Conservation (phyloP, 2,797 vertebrate genomes). For the Sebastes trivittatus region DNA sequence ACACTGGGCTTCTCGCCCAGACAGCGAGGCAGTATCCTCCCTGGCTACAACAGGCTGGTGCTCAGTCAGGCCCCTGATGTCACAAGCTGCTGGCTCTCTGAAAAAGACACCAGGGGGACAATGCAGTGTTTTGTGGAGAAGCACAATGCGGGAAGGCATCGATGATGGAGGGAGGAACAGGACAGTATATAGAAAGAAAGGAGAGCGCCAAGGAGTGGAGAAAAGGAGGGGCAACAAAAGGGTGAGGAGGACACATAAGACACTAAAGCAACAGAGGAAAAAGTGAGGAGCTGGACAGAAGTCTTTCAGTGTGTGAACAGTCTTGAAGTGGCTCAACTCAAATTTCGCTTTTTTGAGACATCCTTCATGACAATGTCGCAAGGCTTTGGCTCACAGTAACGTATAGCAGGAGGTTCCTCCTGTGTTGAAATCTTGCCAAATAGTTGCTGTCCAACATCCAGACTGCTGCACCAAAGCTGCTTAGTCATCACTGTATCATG, state of each 20-base stretch:
- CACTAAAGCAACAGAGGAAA: background rate
- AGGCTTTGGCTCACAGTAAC: background rate
- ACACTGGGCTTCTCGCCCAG: conserved; percentile 55
- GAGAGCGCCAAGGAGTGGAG: background rate
- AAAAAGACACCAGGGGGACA: conserved; percentile 40
- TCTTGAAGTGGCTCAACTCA: background rate
- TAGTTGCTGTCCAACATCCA: background rate
- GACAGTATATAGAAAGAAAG: background rate
- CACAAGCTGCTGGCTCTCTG: conserved; percentile 40
- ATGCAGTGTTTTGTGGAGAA: conserved; percentile 38
- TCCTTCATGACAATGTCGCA: background rate
- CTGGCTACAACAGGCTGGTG: conserved; percentile 38
- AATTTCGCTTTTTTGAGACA: background rate
- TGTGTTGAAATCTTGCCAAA: conserved; percentile 14
- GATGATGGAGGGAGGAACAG: background rate
- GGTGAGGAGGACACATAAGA: background rate
- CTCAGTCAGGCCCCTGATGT: conserved; percentile 53
- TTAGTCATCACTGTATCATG: conserved; percentile 56
- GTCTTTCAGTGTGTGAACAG: background rate
- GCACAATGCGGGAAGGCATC: background rate
- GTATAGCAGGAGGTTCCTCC: background rate
- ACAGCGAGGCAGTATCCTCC: conserved; percentile 32
- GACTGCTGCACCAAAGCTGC: conserved; percentile 44
- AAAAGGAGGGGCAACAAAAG: background rate
- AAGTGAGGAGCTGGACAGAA: background rate